Evolutionary conservation across 2,797 vertebrate species (phyloP).

Genomic region (Benthosema pterotum): DNA sequence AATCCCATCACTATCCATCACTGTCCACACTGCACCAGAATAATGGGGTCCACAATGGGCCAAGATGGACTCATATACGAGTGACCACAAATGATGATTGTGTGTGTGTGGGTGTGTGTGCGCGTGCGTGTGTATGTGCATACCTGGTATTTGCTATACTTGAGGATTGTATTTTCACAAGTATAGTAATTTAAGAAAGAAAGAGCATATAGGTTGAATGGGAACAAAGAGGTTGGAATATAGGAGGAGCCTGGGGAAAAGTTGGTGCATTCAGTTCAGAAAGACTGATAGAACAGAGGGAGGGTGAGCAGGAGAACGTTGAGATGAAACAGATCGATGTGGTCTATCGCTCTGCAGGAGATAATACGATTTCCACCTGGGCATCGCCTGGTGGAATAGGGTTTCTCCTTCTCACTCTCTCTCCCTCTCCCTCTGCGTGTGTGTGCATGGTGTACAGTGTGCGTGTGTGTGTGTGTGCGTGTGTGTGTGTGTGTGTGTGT

Average conservation of each 20-base stretch:
- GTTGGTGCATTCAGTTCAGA: neutral
- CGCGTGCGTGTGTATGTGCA: too few relatives aligned
- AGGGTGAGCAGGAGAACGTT: neutral
- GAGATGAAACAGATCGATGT: slow-evolving; percentile 9
- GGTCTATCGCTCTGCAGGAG: slow-evolving; percentile 1
- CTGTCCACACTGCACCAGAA: too few relatives aligned
- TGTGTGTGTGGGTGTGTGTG: too few relatives aligned
- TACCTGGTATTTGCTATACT: too few relatives aligned
- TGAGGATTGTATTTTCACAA: too few relatives aligned
- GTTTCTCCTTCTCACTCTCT: neutral
- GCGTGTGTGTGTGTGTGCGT: neutral
- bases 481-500: neutral
- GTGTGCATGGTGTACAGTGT: neutral
- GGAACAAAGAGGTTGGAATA: neutral
- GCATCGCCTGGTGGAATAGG: neutral
- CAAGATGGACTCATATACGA: too few relatives aligned
- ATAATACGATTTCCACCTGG: slow-evolving; percentile 11
- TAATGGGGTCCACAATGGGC: too few relatives aligned
- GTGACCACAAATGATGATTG: too few relatives aligned
- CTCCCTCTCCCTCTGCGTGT: neutral
- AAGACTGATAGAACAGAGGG: neutral
- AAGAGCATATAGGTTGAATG: neutral
- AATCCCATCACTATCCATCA: too few relatives aligned
- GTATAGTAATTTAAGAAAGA: too few relatives aligned
- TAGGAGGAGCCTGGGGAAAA: neutral